Evolutionary conservation across 2,113 vertebrate species (phyloP).

Genomic region (Entosphenus tridentatus): DNA sequence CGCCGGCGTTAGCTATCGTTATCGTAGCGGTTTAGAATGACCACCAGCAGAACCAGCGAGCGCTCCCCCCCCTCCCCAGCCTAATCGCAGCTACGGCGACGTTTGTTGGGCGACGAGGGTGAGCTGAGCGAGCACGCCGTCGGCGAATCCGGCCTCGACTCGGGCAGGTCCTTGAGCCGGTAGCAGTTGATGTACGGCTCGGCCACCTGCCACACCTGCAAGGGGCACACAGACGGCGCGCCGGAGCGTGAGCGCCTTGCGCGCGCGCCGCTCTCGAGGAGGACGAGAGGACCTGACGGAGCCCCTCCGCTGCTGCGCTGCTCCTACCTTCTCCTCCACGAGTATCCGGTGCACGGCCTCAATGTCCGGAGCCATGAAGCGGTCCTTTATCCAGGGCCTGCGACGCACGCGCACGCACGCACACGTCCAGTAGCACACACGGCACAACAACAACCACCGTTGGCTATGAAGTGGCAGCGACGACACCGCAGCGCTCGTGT

Average conservation of each 20-base stretch:
- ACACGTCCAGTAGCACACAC: background rate
- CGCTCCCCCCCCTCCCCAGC: no score
- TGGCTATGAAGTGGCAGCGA: background rate
- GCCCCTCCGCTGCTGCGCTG: background rate
- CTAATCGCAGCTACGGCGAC: no score
- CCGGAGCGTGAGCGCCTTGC: background rate
- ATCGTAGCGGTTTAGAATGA: no score
- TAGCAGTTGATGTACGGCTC: constrained; percentile 87
- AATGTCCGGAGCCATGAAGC: constrained; percentile 89
- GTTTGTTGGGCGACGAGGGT: constrained; percentile 11
- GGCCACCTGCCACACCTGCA: constrained; percentile 77
- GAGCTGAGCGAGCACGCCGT: constrained; percentile 63
- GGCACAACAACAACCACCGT: no score
- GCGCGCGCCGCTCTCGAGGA: background rate
- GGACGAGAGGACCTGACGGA: background rate
- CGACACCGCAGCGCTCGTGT: background rate
- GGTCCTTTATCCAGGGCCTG: constrained; percentile 93
- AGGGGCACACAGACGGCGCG: background rate
- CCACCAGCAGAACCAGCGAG: no score
- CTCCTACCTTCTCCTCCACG: constrained; percentile 47
- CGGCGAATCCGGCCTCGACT: constrained; percentile 58
- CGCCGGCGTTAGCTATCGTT: no score
- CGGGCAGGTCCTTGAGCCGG: constrained; percentile 53
- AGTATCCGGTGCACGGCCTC: constrained; percentile 62
- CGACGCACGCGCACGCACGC: background rate